Percentiles rank a stretch among this genome's conserved stretches.
These are phyloP conservation scores for Atractosteus spatula DNA, from an alignment of 2,113 vertebrate species.

Conservation along the genomic window DNA sequence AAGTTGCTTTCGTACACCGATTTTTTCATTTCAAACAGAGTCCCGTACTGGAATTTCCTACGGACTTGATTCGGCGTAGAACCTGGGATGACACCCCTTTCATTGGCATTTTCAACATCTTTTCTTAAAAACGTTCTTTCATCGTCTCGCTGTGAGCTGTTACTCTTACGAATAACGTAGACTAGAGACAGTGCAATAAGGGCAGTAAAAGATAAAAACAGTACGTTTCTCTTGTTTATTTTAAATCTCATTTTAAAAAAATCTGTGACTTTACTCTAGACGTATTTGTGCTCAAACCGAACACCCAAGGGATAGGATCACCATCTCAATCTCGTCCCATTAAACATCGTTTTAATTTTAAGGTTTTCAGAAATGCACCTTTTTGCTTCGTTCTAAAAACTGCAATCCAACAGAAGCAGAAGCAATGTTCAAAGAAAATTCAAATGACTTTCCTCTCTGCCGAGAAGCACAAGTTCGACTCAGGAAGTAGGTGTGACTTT, in stretches of 20 bases:
- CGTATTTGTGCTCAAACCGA: background rate
- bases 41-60: slow-evolving; percentile 39
- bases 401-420: too few species aligned
- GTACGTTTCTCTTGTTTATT: slow-evolving; percentile 50
- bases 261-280: too few species aligned
- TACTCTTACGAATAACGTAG: background rate
- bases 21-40: slow-evolving; percentile 38
- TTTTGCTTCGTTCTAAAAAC: too few species aligned
- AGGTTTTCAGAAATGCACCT: too few species aligned
- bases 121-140: background rate
- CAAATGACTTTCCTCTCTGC: background rate
- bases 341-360: too few species aligned
- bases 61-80: background rate
- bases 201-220: slow-evolving; percentile 38
- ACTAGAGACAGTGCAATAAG: background rate
- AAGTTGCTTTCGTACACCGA: slow-evolving; percentile 59
- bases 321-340: background rate
- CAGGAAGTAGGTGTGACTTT: slow-evolving; percentile 15
- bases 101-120: background rate
- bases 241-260: slow-evolving; percentile 53
- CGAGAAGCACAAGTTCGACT: background rate
- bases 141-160: background rate
- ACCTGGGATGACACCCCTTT: background rate
- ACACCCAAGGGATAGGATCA: background rate
- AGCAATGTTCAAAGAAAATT: too few species aligned